Evolutionary conservation across 2,797 vertebrate genomes (phyloP), one percentile per base, ranked within the genome.

Genomic region (Petrocephalus schoutedeni): DNA sequence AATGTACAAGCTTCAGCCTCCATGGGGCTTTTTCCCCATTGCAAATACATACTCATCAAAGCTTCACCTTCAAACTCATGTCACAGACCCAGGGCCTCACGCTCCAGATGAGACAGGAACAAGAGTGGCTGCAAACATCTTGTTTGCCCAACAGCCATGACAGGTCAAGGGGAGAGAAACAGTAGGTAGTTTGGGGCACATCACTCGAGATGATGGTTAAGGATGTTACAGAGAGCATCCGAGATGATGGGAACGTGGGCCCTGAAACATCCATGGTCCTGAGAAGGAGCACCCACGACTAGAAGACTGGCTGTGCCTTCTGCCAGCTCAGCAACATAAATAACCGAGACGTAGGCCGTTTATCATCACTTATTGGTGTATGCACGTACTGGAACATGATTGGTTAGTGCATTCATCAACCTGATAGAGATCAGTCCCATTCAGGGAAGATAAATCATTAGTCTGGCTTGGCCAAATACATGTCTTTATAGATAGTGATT

Each of bases 401-500:
- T 99, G 97, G 97, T 97, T 94, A 95, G 97, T 96, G 96, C 97
- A 99, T 99, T 98, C 98, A 99, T 99, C 98, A 99, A 98, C 97
- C 96, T 97, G 98, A 99, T 99, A 99, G 96, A 95, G 97, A 99
- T 99, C 98, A 90, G 96, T 96, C 95, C 96, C 94, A 96, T 96
- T 92, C 96, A 97, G 97, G 94, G 97, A 95, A 97, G 96, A 98
- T 97, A 97, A 98, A 99, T 98, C 97, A 99, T 99, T 98, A 98
- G 96, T 94, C 95, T 95, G 95, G 93, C 95, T 93, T 95, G 97
- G 97, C 95, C 95, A 95, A 96, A 96, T 95, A 96, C 96, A 96
- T 97, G 97, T 96, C 95, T 96, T 95, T 95, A 97, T 94, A 98
- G 98, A 98, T 98, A 99, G 97, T 97, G 97, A 97, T 99, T 99